Base-by-base conservation (phyloP, 1,140 invertebrate species). In the Dolichoris vasculosae region DNA sequence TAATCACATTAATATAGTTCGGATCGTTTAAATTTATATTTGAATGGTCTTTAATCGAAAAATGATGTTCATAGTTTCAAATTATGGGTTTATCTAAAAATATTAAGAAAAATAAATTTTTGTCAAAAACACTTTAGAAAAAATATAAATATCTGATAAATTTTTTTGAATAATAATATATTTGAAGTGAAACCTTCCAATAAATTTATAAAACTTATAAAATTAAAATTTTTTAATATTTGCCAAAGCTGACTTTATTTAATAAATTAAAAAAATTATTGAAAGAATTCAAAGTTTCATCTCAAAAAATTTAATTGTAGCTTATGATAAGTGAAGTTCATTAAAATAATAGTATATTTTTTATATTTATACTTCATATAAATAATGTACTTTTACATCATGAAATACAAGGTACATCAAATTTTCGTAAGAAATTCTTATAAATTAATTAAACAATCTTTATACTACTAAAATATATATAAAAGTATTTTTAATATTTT, bases 271-370 rank as follows among this genome's bases (percentile, higher is more conserved):
- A 17, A 38, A 69, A 15, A 73, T 43, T 40, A 43, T 8, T 43
- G 69, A 43, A 11, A 9, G 69, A 73, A 43, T 73, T 67, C 67
- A 20, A 7, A 43, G 38, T 43, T 40, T n/a, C 38, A n/a, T 32
- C 20, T 38, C 4, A 2, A 73, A 73, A 73, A 43, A 7, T 43
- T 43, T 73, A 11, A 26, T n/a, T n/a, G n/a, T n/a, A 43, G 43
- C 38, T 43, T n/a, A 2, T n/a, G 69, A 73, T 73, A 43, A 73
- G 40, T 40, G 9, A 2, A 43, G 38, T 40, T 43, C 43, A 73
- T 73, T 73, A 73, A 73, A 73, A 73, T 73, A 43, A 23, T 43
- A 73, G 43, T 26, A 73, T 73, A 23, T n/a, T n/a, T n/a, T n/a
- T n/a, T n/a, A n/a, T n/a, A n/a, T n/a, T n/a, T n/a, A 73, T 43